Base-by-base conservation (phyloP, 2,888 invertebrate species). In the Temnothorax rugatulus region DNA sequence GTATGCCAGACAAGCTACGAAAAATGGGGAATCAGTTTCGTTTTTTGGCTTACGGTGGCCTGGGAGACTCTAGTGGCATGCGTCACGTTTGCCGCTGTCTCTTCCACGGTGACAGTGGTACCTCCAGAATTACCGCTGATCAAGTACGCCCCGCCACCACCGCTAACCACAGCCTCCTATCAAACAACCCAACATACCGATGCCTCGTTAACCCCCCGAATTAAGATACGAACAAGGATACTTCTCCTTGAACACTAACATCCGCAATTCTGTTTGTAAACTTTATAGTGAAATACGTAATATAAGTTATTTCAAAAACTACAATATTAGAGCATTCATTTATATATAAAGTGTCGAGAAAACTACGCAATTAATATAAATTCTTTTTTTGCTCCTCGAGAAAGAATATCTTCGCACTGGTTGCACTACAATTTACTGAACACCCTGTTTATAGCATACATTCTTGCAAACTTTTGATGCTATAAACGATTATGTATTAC, bases 61-160 rank as follows among this genome's bases (percentile, higher is more conserved):
- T 98, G 97, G 94, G 97, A 98, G 94, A 97, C 98, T 95, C 97
- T 96, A 94, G 97, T 98, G 93, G 97, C 97, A 95, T 98, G 97
- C 92, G 97, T 96, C 93, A 97, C 95, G 92, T 96, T 95, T 89
- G 92, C 95, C 92, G 96, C 96, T 90, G 96, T 96, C 88, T 96
- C 95, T 91, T 95, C 95, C 92, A 93, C 94, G 93, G 93, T 93
- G 90, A 93, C 94, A 91, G 94, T 92, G 90, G 93, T 91, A 89
- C 93, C 93, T 91, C 94, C 94, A 90, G 94, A 93, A 93, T 95
- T 94, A 96, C 96, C 92, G 95, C 95, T 92, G 96, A 95, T 94
- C 94, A 95, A 89, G 95, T 95, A 93, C 93, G 95, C 91, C 94
- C 95, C 94, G 93, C 95, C 91, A 95, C 95, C 95, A 94, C 94